phyloP scores from a whole-genome alignment of 2,113 vertebrate species.

The Falco punctatus region DNA sequence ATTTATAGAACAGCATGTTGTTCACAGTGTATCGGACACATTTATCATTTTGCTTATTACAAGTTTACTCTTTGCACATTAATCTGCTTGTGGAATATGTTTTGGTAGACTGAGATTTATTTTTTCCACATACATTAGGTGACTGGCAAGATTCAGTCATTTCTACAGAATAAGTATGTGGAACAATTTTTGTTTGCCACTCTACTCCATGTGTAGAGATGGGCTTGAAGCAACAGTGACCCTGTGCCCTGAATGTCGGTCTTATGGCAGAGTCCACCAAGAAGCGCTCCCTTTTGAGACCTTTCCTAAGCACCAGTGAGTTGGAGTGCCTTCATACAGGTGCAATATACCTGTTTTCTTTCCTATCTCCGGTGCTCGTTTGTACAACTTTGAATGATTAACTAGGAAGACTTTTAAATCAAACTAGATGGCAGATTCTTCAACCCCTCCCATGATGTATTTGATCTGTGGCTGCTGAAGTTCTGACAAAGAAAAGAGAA shows the following conservation, averaged over 20 bases:
- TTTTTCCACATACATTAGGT: not conserved
- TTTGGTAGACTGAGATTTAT: not conserved
- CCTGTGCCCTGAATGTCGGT: not conserved
- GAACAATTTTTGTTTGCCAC: not conserved
- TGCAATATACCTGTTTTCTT: not conserved
- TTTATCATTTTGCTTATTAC: not conserved
- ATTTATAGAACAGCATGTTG: not conserved
- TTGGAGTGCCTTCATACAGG: not conserved
- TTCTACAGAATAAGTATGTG: not conserved
- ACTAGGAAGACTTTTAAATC: not conserved
- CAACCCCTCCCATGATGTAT: not conserved
- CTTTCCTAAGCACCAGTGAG: not conserved
- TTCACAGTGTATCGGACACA: not conserved
- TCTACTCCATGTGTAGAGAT: not conserved
- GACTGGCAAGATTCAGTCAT: not conserved
- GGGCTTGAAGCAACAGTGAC: not conserved
- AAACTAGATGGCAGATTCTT: not conserved
- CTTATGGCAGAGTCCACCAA: not conserved
- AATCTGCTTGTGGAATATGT: not conserved
- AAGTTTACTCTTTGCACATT: too few species aligned
- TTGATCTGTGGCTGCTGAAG: not conserved
- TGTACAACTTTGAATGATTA: not conserved
- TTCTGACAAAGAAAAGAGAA: conserved; percentile 39
- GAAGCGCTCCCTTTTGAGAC: not conserved
- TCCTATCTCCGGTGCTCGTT: not conserved